Base-by-base conservation (phyloP, 2,888 invertebrate species). In the Heteropelma amictum region DNA sequence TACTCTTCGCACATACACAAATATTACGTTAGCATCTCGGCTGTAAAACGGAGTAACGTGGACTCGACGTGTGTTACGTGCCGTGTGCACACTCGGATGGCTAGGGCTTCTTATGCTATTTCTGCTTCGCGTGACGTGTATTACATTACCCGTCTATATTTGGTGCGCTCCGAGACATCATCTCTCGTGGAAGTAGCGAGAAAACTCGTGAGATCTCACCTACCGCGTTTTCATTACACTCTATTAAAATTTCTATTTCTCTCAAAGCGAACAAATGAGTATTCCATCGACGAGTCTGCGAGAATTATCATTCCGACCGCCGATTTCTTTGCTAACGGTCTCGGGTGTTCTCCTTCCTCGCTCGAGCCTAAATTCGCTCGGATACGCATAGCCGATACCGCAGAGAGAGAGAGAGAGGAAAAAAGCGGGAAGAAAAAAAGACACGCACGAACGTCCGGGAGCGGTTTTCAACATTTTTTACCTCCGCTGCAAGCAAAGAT, bases 61-160 rank as follows among this genome's bases (percentile, higher is more conserved):
- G 68, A 19, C 47, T 58, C 26, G 53, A 33, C 56, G 47, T 54
- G 53, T 65, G 28, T 56, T 23, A 54, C 69, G 91, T 86, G 90
- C 89, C 91, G 91, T 91, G 91, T 89, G 91, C 91, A 91, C 56
- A n/a, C 33, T 30, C n/a, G 79, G 40, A 56, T 87, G 88, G 89
- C 90, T 90, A 90, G 89, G 72, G 87, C 87, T 89, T 84, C 86
- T 85, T 87, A 89, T 83, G 90, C 90, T 91, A 92, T 91, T 91
- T 91, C 90, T 90, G 90, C 89, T 88, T 51, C 89, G 82, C 84
- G 85, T 89, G 89, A 89, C 88, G 89, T 90, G 90, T 90, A 91
- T 91, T 90, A 89, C 90, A 91, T 92, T 91, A 91, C 91, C 87
- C 83, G 81, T 85, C 91, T 92, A 91, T 91, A 91, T 91, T 91